Base-by-base conservation (phyloP, 2,113 vertebrate genomes). In the Camelus bactrianus region DNA sequence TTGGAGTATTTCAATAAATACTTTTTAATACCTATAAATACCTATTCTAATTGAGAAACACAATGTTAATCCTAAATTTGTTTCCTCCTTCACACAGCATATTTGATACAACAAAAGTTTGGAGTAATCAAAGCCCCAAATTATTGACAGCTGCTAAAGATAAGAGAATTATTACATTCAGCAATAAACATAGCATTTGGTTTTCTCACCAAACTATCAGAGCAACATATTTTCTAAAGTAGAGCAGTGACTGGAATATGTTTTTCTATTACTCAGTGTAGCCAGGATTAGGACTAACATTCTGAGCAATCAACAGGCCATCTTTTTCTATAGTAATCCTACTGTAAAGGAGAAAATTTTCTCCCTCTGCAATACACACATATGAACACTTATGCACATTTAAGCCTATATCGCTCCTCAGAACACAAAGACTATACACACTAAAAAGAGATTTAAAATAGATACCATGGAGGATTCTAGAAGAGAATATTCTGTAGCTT, bases 81-180 rank as follows among this genome's bases (percentile, higher is more conserved):
- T 81, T 95, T 81, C 52, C 69, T 94, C 9, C 64, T 89, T 91
- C 58, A 86, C 35, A 81, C 5, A 94, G 38, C 38, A 32, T 54
- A 58, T 88, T 75, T 91, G 12, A 65, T 72, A 79, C 3, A 88
- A 9, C 6, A 91, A 50, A 93, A 58, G 9, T 64, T 73, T 72
- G 11, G 30, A 95, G 15, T 1, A 83, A 20, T 11, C n/a, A 73
- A 95, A 92, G 42, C 28, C 73, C 56, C 42, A 70, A 96, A 69
- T 75, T 90, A 75, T 52, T 93, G 14, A 93, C 46, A 93, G 22
- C 52, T 96, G 24, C 30, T 80, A 75, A 91, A 88, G 9, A 86
- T 82, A 83, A 94, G 22, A 64, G 38, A 90, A 79, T 94, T 83
- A 95, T 46, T 89, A 81, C 9, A 82, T 83, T 90, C 17, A 76